A percentile compares a stretch with the other conserved stretches of the same genome.
phyloP scores from a whole-genome alignment of 2,797 vertebrate genomes.

The Melanotaenia boesemani region DNA sequence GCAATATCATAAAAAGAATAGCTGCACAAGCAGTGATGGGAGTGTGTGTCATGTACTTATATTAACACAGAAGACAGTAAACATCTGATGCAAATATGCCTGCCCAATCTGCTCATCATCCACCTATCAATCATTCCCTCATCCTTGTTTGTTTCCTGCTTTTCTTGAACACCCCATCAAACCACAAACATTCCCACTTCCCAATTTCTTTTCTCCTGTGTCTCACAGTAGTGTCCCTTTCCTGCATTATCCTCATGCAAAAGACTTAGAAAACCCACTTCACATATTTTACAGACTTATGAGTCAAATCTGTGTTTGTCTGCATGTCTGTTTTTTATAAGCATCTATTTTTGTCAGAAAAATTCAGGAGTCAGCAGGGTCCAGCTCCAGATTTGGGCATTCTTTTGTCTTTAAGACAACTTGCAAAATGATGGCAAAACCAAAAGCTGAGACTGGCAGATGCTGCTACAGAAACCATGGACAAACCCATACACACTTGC shows the following conservation, averaged over 20 bases:
- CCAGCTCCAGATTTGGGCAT: slow-evolving; percentile 49
- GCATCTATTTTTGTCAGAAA: slow-evolving; percentile 33
- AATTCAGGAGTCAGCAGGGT: slow-evolving; percentile 53
- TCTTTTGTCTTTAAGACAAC: slow-evolving; percentile 61
- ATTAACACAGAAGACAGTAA: slow-evolving; percentile 42
- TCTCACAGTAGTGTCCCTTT: slow-evolving; percentile 18
- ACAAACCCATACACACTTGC: slow-evolving; percentile 19
- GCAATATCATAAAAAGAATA: too few species aligned
- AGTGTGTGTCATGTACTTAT: neutral
- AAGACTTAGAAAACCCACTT: slow-evolving; percentile 43
- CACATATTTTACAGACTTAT: slow-evolving; percentile 31
- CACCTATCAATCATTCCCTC: slow-evolving; percentile 24
- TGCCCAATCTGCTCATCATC: slow-evolving; percentile 55
- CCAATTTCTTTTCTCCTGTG: slow-evolving; percentile 19
- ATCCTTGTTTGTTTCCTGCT: slow-evolving; percentile 7
- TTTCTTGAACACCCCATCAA: neutral
- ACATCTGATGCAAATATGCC: slow-evolving; percentile 66
- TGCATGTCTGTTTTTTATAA: slow-evolving; percentile 16
- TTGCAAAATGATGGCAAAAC: slow-evolving; percentile 41
- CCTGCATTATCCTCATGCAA: neutral
- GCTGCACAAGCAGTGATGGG: neutral
- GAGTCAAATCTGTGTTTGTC: neutral
- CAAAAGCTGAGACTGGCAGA: slow-evolving; percentile 32
- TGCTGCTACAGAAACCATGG: neutral
- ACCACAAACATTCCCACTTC: neutral